Conservation (phyloP, 2,888 invertebrate genomes). For the Euplagia quadripunctaria region DNA sequence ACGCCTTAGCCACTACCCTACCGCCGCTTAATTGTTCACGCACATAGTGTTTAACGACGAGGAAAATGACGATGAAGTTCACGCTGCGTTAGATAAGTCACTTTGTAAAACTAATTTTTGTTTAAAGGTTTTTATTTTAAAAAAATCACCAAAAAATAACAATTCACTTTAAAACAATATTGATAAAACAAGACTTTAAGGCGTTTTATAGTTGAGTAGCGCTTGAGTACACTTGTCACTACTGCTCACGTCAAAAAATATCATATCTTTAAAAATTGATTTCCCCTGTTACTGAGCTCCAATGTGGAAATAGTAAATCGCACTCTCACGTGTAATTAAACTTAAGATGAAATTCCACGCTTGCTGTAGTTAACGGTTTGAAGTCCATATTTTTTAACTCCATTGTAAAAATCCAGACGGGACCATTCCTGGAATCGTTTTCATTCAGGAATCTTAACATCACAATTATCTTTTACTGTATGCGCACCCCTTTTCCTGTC, state of each 20-base stretch:
- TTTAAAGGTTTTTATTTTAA: too few relatives aligned
- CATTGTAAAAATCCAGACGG: not conserved
- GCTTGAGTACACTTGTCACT: not conserved
- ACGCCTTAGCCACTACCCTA: too few relatives aligned
- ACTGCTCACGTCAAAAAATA: not conserved
- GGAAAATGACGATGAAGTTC: too few relatives aligned
- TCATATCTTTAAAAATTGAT: not conserved
- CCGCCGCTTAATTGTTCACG: too few relatives aligned
- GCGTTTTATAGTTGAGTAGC: not conserved
- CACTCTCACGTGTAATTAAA: not conserved
- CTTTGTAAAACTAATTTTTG: too few relatives aligned
- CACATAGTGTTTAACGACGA: too few relatives aligned
- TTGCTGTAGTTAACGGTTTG: not conserved
- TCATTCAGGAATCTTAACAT: conserved; percentile 15
- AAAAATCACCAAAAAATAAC: too few relatives aligned
- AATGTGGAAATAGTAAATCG: not conserved
- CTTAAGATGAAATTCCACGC: not conserved
- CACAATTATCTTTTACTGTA: conserved; percentile 16
- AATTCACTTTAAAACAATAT: not conserved
- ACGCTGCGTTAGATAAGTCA: too few relatives aligned
- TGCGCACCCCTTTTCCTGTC: conserved; percentile 10
- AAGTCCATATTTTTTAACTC: not conserved
- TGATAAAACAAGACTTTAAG: not conserved
- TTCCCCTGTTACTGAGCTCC: not conserved
- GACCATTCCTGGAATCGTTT: not conserved